Percentiles rank a stretch among this genome's conserved stretches.
Conservation (phyloP, 2,113 vertebrate genomes). For the Seriola dumerili region DNA sequence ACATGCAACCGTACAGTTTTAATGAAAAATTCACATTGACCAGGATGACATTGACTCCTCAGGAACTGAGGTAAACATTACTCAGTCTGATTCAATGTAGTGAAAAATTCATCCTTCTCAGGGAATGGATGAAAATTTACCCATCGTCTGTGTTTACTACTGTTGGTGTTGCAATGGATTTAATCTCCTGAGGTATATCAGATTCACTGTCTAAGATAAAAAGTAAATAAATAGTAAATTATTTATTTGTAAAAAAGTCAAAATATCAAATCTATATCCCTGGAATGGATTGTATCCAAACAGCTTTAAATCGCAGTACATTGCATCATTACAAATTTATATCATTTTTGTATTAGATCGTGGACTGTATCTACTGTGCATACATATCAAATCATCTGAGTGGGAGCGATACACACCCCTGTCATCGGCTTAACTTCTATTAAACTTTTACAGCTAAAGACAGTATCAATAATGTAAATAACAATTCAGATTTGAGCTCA, state of each 20-base stretch:
- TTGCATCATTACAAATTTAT: not conserved
- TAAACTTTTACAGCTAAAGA: too few species aligned
- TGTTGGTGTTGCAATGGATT: not conserved
- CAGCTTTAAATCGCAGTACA: not conserved
- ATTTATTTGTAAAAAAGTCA: not conserved
- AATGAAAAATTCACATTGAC: not conserved
- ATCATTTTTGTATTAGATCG: not conserved
- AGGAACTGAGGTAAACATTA: not conserved
- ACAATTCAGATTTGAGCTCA: not conserved
- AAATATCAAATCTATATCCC: too few species aligned
- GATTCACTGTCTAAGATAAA: not conserved
- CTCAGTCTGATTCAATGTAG: too few species aligned
- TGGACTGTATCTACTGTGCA: conserved; percentile 1
- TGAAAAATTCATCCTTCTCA: too few species aligned
- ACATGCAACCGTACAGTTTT: not conserved
- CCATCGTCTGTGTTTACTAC: not conserved
- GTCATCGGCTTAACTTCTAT: too few species aligned
- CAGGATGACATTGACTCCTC: not conserved
- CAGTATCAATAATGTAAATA: not conserved
- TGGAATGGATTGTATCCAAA: not conserved
- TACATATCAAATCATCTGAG: not conserved
- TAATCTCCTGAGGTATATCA: too few species aligned
- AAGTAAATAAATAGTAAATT: not conserved
- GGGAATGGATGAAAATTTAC: too few species aligned
- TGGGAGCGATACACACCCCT: too few species aligned